Evolutionary conservation across 1,140 invertebrate genomes (phyloP), one percentile per base, ranked within the genome.

Genomic region (Pomacea maculata): DNA sequence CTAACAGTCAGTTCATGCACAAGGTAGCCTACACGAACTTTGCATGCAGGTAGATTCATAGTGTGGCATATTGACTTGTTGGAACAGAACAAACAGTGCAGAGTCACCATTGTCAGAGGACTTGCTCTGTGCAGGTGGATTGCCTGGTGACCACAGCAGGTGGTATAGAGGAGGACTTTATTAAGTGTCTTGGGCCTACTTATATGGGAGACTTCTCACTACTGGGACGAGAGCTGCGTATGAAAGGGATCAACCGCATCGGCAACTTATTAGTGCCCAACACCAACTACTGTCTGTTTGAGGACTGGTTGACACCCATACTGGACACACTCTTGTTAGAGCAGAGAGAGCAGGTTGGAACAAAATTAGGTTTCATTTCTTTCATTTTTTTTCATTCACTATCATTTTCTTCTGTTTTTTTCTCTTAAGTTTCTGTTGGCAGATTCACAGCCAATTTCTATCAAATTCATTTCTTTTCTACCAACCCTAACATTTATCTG

Each of bases 211-310:
- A 96, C 89, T 99, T 99, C 92, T 92, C 95, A 89, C 92, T 99
- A 78, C 94, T 94, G 87, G 98, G 94, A 7, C 85, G 83, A 61
- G 84, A 90, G 67, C 92, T 98, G 21, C 93, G 98, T 80, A 94
- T 96, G 12, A 94, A 95, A 84, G 99, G 98, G 15, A 96, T 99
- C 63, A 99, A 99, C 92, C 93, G 99, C 85, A 99, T 98, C 85
- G 98, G 99, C 57, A 99, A 99, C 93, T 93, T 99, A 57, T 92
- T 99, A 52, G 97, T 99, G 4, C 98, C 99, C 10, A 99, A 99
- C 93, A 95, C 98, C 87, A 99, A 99, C 92, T 99, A 99, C 92
- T 99, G 98, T 87, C 93, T 94, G 85, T 99, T 99, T 93, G 98
- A 99, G 92, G 96, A 99, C 89, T 99, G 98, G 98, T 92, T 99